Conservation (phyloP, 2,113 vertebrate genomes). For the Megaleporinus macrocephalus region DNA sequence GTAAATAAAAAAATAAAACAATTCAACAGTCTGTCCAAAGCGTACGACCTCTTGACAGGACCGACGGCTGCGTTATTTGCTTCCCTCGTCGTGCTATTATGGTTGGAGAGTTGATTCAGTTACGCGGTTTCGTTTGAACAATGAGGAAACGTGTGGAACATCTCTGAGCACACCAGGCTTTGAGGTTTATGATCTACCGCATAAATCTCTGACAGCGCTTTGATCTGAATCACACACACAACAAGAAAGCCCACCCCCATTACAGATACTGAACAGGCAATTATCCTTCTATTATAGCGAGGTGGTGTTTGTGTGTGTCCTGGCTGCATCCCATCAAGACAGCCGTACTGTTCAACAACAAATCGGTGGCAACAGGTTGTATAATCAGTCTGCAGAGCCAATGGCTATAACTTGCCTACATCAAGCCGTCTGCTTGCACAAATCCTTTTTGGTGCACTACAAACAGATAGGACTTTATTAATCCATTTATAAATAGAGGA, state of each 20-base stretch:
- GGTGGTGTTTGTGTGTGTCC: constrained; percentile 2
- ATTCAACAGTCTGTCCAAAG: constrained; percentile 54
- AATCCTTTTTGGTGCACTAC: no score
- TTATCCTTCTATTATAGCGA: neutral
- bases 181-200: constrained; percentile 20
- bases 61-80: neutral
- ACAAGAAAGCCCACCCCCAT: neutral
- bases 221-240: constrained; percentile 1
- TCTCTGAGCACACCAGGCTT: constrained; percentile 1
- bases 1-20: constrained; percentile 52
- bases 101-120: neutral
- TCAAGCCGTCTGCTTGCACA: no score
- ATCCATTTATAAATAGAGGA: no score
- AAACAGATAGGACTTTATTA: no score
- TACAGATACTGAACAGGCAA: constrained; percentile 1
- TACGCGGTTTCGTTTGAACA: neutral
- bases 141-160: neutral
- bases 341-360: neutral
- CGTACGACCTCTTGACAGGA: constrained; percentile 25
- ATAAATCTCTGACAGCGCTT: neutral
- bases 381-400: neutral
- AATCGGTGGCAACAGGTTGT: neutral
- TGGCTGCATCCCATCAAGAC: neutral
- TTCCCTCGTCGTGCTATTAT: neutral
- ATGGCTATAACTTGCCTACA: neutral